These are phyloP conservation scores for Tetragonula clypearis DNA, from an alignment of 1,140 invertebrate genomes.

Conservation along the genomic window DNA sequence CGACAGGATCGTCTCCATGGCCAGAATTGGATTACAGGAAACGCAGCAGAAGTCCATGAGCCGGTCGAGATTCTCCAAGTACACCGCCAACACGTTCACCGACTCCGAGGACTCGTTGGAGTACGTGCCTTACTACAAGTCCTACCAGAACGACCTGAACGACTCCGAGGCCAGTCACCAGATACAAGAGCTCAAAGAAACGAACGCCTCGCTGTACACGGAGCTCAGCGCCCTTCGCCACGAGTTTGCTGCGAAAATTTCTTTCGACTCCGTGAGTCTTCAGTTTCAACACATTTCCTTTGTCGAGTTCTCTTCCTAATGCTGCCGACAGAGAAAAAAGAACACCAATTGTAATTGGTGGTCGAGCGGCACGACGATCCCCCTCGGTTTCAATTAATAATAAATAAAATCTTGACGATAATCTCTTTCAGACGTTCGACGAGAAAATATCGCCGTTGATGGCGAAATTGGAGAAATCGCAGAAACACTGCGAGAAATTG, in stretches of 20 bases:
- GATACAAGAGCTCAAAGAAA: constrained; percentile 73
- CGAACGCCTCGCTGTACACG: constrained; percentile 68
- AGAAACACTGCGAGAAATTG: constrained; percentile 72
- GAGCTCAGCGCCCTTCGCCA: constrained; percentile 72
- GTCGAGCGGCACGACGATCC: not conserved
- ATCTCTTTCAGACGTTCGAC: constrained; percentile 70
- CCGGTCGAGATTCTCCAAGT: constrained; percentile 66
- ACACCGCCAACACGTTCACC: constrained; percentile 68
- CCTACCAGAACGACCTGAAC: constrained; percentile 69
- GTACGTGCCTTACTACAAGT: constrained; percentile 71
- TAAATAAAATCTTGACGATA: not conserved
- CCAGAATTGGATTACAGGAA: constrained; percentile 87
- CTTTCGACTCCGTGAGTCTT: constrained; percentile 64
- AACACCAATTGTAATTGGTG: too few species aligned
- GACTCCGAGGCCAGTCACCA: constrained; percentile 70
- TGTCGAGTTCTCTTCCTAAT: too few species aligned
- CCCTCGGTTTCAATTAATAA: not conserved
- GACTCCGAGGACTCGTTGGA: constrained; percentile 79
- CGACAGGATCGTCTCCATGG: constrained; percentile 89
- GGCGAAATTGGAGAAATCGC: constrained; percentile 70
- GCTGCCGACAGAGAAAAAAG: too few species aligned
- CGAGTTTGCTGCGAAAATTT: constrained; percentile 61
- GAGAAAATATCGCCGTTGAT: constrained; percentile 73
- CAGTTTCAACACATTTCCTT: too few species aligned
- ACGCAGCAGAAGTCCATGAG: constrained; percentile 69